Evolutionary conservation across 2,888 invertebrate genomes (phyloP).

Genomic region (Drosophila anceps): DNA sequence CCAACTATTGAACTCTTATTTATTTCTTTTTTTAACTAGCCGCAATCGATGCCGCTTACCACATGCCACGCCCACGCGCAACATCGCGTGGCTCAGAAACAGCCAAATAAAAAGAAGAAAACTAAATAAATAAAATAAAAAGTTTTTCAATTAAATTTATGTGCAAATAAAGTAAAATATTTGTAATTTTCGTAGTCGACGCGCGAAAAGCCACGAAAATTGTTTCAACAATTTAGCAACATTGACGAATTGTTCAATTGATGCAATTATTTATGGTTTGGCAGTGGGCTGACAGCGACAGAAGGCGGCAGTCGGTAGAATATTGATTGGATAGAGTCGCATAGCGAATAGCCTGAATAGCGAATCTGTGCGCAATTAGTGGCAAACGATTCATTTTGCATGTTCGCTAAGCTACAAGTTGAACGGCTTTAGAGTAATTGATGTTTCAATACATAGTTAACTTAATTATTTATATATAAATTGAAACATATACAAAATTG

Average conservation of each 20-base stretch:
- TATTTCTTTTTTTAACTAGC: slow-evolving; percentile 17
- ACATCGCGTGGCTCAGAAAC: slow-evolving; percentile 35
- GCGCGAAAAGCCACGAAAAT: slow-evolving; percentile 53
- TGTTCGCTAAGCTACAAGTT: not conserved
- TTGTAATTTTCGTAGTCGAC: slow-evolving; percentile 20
- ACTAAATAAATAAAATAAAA: slow-evolving; percentile 3
- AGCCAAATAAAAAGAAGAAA: slow-evolving; percentile 7
- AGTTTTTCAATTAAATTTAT: slow-evolving; percentile 73
- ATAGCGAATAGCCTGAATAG: not conserved
- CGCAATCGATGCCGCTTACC: slow-evolving; percentile 49
- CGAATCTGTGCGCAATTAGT: slow-evolving; percentile 7
- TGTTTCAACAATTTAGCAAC: slow-evolving; percentile 47
- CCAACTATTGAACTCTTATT: not conserved
- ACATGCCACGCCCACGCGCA: slow-evolving; percentile 30
- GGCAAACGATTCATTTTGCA: not conserved
- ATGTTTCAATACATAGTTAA: not conserved
- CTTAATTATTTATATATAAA: not conserved
- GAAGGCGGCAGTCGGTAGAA: not conserved
- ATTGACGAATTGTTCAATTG: slow-evolving; percentile 51
- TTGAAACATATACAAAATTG: not conserved
- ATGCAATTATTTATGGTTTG: slow-evolving; percentile 58
- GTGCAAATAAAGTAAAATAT: slow-evolving; percentile 56
- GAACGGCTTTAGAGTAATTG: not conserved
- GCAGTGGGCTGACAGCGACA: not conserved
- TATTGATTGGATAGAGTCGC: not conserved